phyloP scores from a whole-genome alignment of 2,113 vertebrate genomes.

The Taurulus bubalis region DNA sequence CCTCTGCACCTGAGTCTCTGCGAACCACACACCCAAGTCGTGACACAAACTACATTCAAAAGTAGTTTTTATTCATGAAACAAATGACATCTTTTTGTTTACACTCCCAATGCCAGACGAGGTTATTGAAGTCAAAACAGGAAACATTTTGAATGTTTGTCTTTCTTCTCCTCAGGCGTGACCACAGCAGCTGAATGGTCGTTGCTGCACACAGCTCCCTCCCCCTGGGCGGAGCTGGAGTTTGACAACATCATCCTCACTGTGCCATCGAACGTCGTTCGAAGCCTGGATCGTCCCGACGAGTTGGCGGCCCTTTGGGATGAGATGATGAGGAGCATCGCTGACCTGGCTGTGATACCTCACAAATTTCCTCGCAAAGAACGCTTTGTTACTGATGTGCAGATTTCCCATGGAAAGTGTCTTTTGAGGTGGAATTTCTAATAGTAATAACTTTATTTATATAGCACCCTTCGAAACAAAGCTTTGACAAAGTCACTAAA shows the following conservation, averaged over 20 bases:
- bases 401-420: slow-evolving; percentile 83
- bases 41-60: too few relatives aligned
- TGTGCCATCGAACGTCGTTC: slow-evolving; percentile 75
- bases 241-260: slow-evolving; percentile 87
- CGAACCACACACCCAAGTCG: too few relatives aligned
- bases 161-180: slow-evolving; percentile 65
- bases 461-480: too few relatives aligned
- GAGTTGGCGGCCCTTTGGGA: slow-evolving; percentile 82
- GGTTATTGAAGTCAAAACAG: too few relatives aligned
- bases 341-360: slow-evolving; percentile 82
- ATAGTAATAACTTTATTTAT: too few relatives aligned
- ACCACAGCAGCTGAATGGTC: slow-evolving; percentile 77
- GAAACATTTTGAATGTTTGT: too few relatives aligned
- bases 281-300: slow-evolving; percentile 78
- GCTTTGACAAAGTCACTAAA: too few relatives aligned
- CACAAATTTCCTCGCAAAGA: slow-evolving; percentile 85
- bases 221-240: slow-evolving; percentile 88
- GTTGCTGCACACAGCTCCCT: slow-evolving; percentile 70
- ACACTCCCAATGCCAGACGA: too few relatives aligned
- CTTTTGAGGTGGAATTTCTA: too few relatives aligned
- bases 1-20: too few relatives aligned
- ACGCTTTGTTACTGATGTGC: slow-evolving; percentile 86
- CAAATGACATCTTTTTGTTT: too few relatives aligned
- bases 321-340: slow-evolving; percentile 81
- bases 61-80: too few relatives aligned